Evolutionary conservation across 2,113 vertebrate species (phyloP), one percentile per base, ranked within the genome.

Genomic region (Dendrocopos noguchii): DNA sequence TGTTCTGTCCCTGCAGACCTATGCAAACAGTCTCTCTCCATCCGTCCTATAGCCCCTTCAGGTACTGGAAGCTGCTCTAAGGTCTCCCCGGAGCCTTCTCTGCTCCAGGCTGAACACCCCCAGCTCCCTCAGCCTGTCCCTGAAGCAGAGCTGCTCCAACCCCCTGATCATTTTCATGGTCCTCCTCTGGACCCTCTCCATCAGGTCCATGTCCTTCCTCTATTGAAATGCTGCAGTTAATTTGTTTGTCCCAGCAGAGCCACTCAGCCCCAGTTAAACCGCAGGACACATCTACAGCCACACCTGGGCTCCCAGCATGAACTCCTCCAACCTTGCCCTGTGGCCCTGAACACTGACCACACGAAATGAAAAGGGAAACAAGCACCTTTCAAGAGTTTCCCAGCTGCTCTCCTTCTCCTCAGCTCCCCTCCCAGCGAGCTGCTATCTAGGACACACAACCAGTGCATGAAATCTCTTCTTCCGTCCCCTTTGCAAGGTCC

Each of bases 401-500:
- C 84, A 84, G 53, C 74, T 79, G 55, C 66, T 81, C 56, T 7
- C 47, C 56, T 24, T 77, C 70, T 90, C 52, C 68, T 78, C 60
- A 44, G 50, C 50, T 87, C 65, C 61, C 60, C 80, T 90, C 88
- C 66, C 70, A 86, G 85, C 42, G 31, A 56, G 65, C 64, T 0
- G 0, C 73, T 80, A 65, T 44, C 28, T 78, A 80, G 83, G 90
- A 84, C 88, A 86, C 57, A 53, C 77, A 72, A 64, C 13, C 90
- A 68, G 83, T 10, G 83, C 92, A 34, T 68, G 85, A 81, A 93
- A 91, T 91, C 61, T 34, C 44, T 84, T 59, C 88, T 94, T 77
- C 82, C 1, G 0, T 64, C 56, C 76, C 68, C 22, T 18, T 31
- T 80, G 52, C 28, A 79, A 80, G 72, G 90, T 39, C 70, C 71